phyloP scores from a whole-genome alignment of 1,140 invertebrate species.

The Piezodorus guildinii region DNA sequence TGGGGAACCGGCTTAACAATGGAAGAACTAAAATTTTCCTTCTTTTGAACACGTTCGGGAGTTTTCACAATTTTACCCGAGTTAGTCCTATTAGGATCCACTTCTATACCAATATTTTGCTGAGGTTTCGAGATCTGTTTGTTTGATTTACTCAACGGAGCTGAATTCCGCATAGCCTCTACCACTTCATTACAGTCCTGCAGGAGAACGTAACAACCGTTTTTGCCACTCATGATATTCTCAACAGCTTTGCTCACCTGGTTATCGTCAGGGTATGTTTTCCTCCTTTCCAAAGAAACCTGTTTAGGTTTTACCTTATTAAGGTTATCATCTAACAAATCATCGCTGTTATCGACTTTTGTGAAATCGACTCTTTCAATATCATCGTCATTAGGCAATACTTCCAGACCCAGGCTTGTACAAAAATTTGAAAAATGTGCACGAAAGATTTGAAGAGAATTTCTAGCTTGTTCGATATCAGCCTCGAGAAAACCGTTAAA shows the following conservation, averaged over 20 bases:
- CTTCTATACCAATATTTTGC: not conserved
- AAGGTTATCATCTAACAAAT: not conserved
- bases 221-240: not conserved
- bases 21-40: too few relatives aligned
- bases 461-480: not conserved
- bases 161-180: not conserved
- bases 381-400: not conserved
- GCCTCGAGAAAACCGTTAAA: not conserved
- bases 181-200: not conserved
- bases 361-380: not conserved
- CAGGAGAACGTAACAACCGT: not conserved
- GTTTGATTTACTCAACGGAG: not conserved
- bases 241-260: not conserved
- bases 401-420: not conserved
- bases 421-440: not conserved
- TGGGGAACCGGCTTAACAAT: not conserved
- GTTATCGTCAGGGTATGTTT: not conserved
- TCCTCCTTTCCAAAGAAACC: not conserved
- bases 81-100: not conserved
- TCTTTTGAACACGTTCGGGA: not conserved
- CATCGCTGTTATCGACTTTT: not conserved
- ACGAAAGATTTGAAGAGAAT: not conserved
- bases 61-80: not conserved
- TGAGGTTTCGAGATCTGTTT: not conserved
- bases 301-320: not conserved